A percentile compares a stretch with the other conserved stretches of the same genome.
phyloP scores from a whole-genome alignment of 2,113 vertebrate genomes.

The Pollimyrus isidori region DNA sequence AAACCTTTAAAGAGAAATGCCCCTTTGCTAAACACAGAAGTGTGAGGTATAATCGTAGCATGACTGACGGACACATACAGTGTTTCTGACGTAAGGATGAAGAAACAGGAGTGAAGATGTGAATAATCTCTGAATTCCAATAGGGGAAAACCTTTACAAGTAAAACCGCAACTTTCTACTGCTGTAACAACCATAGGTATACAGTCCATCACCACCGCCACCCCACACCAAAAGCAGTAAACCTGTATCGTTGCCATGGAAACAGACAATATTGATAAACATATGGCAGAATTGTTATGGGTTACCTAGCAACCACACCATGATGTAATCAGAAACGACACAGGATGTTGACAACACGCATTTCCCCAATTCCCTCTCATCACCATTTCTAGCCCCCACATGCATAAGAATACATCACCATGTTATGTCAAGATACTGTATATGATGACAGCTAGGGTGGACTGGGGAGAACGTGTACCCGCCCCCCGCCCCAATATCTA shows the following conservation, averaged over 20 bases:
- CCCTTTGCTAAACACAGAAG: neutral
- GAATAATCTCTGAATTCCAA: neutral
- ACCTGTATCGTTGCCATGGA: constrained; percentile 31
- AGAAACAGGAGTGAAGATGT: neutral
- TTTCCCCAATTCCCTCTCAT: neutral
- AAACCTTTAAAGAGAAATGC: neutral
- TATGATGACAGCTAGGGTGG: neutral
- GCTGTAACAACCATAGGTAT: neutral
- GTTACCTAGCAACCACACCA: neutral
- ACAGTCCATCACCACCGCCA: constrained; percentile 1
- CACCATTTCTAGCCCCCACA: neutral
- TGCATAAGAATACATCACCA: neutral
- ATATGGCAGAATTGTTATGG: neutral
- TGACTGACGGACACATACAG: neutral
- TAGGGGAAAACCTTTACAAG: neutral
- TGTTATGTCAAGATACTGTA: neutral
- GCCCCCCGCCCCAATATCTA: neutral
- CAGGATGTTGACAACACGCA: neutral
- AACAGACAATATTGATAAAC: constrained; percentile 37
- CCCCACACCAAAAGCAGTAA: constrained; percentile 18
- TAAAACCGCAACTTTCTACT: neutral
- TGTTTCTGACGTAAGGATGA: neutral
- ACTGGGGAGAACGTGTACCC: neutral
- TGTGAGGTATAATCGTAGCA: neutral
- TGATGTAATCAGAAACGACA: neutral